Evolutionary conservation across 2,113 vertebrate genomes (phyloP).

Genomic region (Oceanites oceanicus): DNA sequence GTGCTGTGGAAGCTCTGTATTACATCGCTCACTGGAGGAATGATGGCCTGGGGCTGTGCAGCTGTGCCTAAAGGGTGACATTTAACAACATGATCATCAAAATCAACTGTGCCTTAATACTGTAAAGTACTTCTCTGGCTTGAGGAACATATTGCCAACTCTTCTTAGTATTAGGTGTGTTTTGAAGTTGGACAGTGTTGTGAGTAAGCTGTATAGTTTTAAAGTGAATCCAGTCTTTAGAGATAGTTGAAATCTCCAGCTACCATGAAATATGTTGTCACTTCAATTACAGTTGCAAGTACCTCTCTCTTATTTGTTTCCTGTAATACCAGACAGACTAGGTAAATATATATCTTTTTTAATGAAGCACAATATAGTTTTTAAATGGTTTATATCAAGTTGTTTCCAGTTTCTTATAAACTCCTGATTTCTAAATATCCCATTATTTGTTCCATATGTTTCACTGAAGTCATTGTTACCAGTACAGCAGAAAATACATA

Average conservation of each 20-base stretch:
- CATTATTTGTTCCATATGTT: constrained; percentile 77
- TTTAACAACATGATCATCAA: constrained; percentile 1
- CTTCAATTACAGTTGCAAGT: constrained; percentile 61
- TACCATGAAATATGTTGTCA: constrained; percentile 69
- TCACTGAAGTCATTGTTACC: constrained; percentile 75
- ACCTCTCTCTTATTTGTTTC: constrained; percentile 66
- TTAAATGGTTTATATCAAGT: constrained; percentile 73
- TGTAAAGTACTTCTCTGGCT: neutral
- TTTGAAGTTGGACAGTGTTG: constrained; percentile 27
- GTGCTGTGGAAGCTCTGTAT: neutral
- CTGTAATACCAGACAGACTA: constrained; percentile 67
- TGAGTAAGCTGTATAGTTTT: constrained; percentile 7
- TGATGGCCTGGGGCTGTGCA: neutral
- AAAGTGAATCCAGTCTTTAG: constrained; percentile 40
- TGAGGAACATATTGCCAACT: neutral
- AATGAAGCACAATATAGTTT: constrained; percentile 74
- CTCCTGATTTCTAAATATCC: constrained; percentile 73
- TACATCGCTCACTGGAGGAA: neutral
- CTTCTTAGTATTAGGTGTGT: constrained; percentile 4
- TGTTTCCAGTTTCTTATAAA: constrained; percentile 74
- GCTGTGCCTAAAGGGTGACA: constrained; percentile 35
- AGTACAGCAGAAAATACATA: constrained; percentile 68
- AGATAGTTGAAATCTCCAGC: constrained; percentile 57
- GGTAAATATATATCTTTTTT: constrained; percentile 72
- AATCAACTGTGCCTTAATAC: neutral